Evolutionary conservation across 2,888 invertebrate species (phyloP), one percentile per base, ranked within the genome.

Genomic region (Melanotus villosus): DNA sequence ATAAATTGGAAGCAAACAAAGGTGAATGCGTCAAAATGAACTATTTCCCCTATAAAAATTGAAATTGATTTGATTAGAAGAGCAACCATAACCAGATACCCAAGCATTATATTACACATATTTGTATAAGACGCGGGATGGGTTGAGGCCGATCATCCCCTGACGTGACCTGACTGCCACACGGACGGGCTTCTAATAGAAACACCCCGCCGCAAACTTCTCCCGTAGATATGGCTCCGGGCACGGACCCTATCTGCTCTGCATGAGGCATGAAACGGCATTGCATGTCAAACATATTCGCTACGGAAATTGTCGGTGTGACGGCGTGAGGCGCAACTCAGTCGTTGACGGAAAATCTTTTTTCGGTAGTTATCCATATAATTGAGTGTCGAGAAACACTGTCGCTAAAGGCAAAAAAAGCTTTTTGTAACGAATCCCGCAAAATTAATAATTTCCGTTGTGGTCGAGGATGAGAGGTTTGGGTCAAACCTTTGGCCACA

Each of bases 91-190:
- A 52, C 32, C 43, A 68, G 64, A 59, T 68, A 64, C 58, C 64
- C 41, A 50, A 57, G 38, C 58, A 59, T 50, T 65, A 59, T 69
- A 70, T 70, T 70, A 66, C 62, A 66, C 66, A 70, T 70, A 66
- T 66, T 70, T 66, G 70, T 63, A 50, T 58, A 63, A 66, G 50
- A 64, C 62, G 64, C 54, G 66, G 66, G 65, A 67, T 47, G 68
- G 66, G 68, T 57, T 56, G 60, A 65, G 68, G 54, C 68, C 73
- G 70, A 73, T 70, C 73, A 67, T 70, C 64, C 62, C 63, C 62
- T 73, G 73, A 73, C 73, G 73, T 73, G 73, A 70, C 73, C 68
- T 62, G 73, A 73, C 70, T 72, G 65, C 69, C 59, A 63, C 68
- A 64, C 32, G 63, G 65, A 65, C 32, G 60, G 58, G 65, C 54